Base-by-base conservation (phyloP, 1,140 invertebrate species). In the Formica selysi region DNA sequence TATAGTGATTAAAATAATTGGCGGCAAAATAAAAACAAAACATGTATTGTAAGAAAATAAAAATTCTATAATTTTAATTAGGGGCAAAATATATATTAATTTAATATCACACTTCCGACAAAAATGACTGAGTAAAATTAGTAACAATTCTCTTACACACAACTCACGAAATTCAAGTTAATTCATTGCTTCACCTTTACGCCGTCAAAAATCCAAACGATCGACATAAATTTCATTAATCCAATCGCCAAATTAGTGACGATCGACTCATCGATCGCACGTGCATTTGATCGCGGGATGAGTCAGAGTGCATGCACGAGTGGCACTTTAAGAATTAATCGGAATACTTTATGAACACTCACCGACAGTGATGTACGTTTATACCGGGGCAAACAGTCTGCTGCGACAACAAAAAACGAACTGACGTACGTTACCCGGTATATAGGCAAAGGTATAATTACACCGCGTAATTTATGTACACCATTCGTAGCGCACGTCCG, bases 341-440 rank as follows among this genome's bases (percentile, higher is more conserved):
- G 44, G n/a, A 54, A 59, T 78, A 87, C 59, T 90, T 90, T 90
- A 89, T 38, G 88, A 38, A 61, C 85, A 61, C 73, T 87, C 76
- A 61, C n/a, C 74, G n/a, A 6, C 65, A 3, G 36, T 64, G 85
- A 87, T 16, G 65, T 70, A 78, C 62, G 68, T 83, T 79, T 84
- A 76, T 54, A 62, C 59, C 16, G 59, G 57, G 76, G 65, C 10
- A n/a, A 89, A 64, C 38, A 57, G 86, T 87, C 8, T 26, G 67
- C 48, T 10, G 11, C 61, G 51, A 76, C 51, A 71, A 83, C 41
- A 80, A 64, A 44, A 87, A 86, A 48, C 64, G 41, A 48, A n/a
- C 41, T 26, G 11, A 32, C 29, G 16, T 67, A 80, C 57, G 48
- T 78, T 59, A 41, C 19, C 41, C 13, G 38, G 8, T 54, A 76